Conservation (phyloP, 2,888 invertebrate genomes). For the Cepaea hortensis region DNA sequence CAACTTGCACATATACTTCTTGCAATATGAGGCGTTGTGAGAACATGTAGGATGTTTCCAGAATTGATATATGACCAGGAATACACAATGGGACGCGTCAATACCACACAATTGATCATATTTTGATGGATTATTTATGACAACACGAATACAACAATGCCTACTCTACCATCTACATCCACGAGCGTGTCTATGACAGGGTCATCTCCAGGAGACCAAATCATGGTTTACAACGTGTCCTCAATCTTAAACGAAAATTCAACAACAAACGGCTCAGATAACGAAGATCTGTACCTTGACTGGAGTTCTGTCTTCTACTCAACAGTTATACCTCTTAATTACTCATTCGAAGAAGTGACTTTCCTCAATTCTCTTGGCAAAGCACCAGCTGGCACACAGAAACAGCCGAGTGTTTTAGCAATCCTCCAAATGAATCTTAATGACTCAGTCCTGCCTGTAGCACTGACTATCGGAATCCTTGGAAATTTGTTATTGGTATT, state of each 20-base stretch:
- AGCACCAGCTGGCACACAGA: neutral
- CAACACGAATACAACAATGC: neutral
- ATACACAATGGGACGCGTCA: no score
- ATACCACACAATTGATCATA: no score
- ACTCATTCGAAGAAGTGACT: slow-evolving; percentile 28
- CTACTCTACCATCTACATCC: no score
- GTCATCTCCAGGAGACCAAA: neutral
- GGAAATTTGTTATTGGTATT: slow-evolving; percentile 48
- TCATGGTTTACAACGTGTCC: slow-evolving; percentile 31
- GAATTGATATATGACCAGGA: no score
- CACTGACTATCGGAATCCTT: slow-evolving; percentile 50
- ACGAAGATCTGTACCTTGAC: neutral
- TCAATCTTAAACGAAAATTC: neutral
- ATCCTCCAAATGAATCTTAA: neutral
- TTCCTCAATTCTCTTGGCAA: neutral
- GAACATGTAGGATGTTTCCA: no score
- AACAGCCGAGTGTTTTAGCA: neutral
- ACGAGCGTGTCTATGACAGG: neutral
- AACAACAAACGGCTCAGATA: neutral
- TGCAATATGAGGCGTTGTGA: no score
- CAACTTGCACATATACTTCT: no score
- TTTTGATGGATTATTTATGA: no score
- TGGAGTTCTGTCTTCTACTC: neutral
- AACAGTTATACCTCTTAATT: neutral
- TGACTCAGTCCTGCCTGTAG: slow-evolving; percentile 49